Evolutionary conservation across 37 sponge, comb jelly and placozoan species (phyloP), one percentile per base, ranked within the genome.

Genomic region (Spongilla lacustris): DNA sequence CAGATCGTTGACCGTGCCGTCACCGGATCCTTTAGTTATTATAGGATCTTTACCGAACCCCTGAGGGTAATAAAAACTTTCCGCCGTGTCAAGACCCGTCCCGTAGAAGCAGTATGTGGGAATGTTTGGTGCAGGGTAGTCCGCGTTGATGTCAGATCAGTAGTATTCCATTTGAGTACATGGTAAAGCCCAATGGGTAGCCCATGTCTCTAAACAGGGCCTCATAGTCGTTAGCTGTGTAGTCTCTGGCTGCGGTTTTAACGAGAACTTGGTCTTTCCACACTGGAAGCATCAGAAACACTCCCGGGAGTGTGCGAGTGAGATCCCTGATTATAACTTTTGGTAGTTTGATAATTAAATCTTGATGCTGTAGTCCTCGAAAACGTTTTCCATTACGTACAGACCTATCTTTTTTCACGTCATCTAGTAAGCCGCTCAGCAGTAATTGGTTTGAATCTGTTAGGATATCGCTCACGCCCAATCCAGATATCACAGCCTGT

Each of bases 21-120:
- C 96, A 25, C 96, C 96, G 50, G 89, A 49, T 37, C 91, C 88
- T 12, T 6, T 76, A 41, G 75, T 13, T 33, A 58, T 49, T 4
- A 33, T 32, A 46, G 46, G 46, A 46, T 8, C 8, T 23, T 23
- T 23, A 10, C 8, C 26, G 37, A 58, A 36, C 25, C 19, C 58
- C 0, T 75, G n/a, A 24, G 11, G 32, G 34, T 71, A 86, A 3
- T 38, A 32, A 33, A 69, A 88, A 10, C 67, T 77, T 66, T 76
- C 83, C 28, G 77, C 49, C n/a, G 82, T 93, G 48, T 30, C 38
- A 21, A 66, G 25, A 0, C 68, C 81, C 14, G 50, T 34, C 12
- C 97, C 94, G 80, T 96, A 88, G 13, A 87, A 50, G 46, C 97
- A 96, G 69, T 86, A 79, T 0, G 85, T 83, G 25, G 89, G 67